Base-by-base conservation (phyloP, 2,797 vertebrate genomes). In the Buphagus erythrorhynchus region DNA sequence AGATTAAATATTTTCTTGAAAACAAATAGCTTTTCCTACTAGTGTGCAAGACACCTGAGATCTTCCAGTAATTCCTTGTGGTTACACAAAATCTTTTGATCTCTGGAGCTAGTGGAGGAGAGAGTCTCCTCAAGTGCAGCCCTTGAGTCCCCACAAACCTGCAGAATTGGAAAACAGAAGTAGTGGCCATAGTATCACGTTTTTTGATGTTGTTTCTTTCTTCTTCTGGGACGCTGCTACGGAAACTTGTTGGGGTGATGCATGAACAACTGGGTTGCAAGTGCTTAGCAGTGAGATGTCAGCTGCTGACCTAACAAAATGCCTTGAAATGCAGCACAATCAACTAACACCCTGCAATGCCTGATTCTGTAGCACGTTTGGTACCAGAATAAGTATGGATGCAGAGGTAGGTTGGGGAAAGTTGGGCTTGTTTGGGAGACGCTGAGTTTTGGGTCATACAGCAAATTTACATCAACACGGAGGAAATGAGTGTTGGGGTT, bases 151-250 rank as follows among this genome's bases (percentile, higher is more conserved):
- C 76, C 58, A 14, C 38, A 62, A 68, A 61, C 80, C 45, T 80
- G 29, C 14, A 63, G 21, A 86, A 88, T 74, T 90, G 91, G 81
- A 63, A 79, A 86, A 72, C 72, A 33, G 77, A 95, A 95, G 92
- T 90, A 90, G 86, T 94, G 94, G 90, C 95, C 95, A 91, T 97
- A 96, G 97, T 97, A 95, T 97, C 97, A 92, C 40, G 16, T 69
- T 29, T 87, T 85, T 91, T 75, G 88, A 63, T 77, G 93, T 93
- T 74, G 69, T 91, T 88, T 93, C 93, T 97, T 84, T 96, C 93
- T 95, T 88, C 85, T 22, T 80, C 93, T 80, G 95, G 96, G 93
- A 94, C 5, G 19, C 91, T 96, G 96, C 92, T 97, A 15, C 0
- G 63, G 97, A 96, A 75, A 92, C 71, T 65, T 62, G 58, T 95